Evolutionary conservation across 1,140 invertebrate genomes (phyloP).

Genomic region (Drosophila lini): DNA sequence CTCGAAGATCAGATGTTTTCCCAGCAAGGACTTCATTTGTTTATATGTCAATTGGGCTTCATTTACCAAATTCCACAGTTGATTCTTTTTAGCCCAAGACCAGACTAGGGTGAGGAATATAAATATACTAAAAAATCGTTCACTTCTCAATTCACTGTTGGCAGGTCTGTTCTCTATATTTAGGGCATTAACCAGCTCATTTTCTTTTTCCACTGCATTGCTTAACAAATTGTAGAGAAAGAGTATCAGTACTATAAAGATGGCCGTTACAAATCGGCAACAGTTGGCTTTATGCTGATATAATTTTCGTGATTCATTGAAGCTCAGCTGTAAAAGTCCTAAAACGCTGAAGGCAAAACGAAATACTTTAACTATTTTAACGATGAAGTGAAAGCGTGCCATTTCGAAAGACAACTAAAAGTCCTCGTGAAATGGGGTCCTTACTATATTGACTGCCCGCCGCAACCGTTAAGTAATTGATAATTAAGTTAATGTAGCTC

Average conservation of each 20-base stretch:
- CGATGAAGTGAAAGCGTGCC: slow-evolving; percentile 36
- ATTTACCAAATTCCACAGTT: slow-evolving; percentile 33
- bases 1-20: slow-evolving; percentile 12
- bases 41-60: slow-evolving; percentile 30
- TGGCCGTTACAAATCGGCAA: background rate
- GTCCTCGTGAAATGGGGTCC: background rate
- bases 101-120: slow-evolving; percentile 9
- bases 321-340: slow-evolving; percentile 45
- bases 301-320: slow-evolving; percentile 11
- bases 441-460: background rate
- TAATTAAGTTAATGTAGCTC: slow-evolving; percentile 20
- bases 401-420: slow-evolving; percentile 42
- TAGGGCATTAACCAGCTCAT: background rate
- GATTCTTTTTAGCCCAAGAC: background rate
- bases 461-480: slow-evolving; percentile 8
- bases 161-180: background rate
- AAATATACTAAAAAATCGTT: background rate
- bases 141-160: background rate
- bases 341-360: slow-evolving; percentile 14
- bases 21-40: slow-evolving; percentile 10
- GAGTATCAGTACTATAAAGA: slow-evolving; percentile 10
- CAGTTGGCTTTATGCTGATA: slow-evolving; percentile 10
- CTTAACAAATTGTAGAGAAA: background rate
- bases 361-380: slow-evolving; percentile 23
- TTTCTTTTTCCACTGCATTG: background rate